These are phyloP conservation scores for Macaca mulatta DNA, from an alignment of 2,113 vertebrate species.

Conservation along the genomic window DNA sequence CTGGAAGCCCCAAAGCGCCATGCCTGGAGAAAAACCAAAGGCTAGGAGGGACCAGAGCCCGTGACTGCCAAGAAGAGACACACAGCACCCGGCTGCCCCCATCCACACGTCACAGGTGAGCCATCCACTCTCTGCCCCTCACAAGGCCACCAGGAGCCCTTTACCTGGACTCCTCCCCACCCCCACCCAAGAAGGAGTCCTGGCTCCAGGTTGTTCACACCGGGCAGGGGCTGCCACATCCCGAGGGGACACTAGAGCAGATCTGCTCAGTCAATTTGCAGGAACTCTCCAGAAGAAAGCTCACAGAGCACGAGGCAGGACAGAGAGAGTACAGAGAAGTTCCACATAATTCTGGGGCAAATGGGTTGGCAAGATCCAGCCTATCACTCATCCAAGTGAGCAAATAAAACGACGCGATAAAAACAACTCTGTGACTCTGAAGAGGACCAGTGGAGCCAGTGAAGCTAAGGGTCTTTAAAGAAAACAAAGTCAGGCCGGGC, in stretches of 20 bases:
- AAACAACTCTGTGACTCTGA: background rate
- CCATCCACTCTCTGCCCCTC: background rate
- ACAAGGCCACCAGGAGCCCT: background rate
- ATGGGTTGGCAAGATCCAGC: too few relatives aligned
- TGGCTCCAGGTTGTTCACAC: too few relatives aligned
- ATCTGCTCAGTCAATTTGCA: background rate
- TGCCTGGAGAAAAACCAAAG: background rate
- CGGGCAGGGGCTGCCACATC: background rate
- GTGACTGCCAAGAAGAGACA: background rate
- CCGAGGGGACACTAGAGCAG: background rate
- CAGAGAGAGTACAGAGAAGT: background rate
- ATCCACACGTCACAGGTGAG: background rate
- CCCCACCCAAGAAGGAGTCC: background rate
- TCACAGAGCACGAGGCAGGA: too few relatives aligned
- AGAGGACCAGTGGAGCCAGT: background rate
- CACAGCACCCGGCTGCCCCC: background rate
- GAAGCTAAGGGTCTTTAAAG: background rate
- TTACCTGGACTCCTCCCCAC: background rate
- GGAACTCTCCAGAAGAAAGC: background rate
- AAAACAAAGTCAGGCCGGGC: background rate
- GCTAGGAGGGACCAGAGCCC: background rate
- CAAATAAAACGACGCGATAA: rapidly evolving
- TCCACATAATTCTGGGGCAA: background rate
- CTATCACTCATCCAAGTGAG: background rate
- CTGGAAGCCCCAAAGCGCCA: background rate